Evolutionary conservation across 2,797 vertebrate genomes (phyloP).

Genomic region (Ctenopoma kingsleyae): DNA sequence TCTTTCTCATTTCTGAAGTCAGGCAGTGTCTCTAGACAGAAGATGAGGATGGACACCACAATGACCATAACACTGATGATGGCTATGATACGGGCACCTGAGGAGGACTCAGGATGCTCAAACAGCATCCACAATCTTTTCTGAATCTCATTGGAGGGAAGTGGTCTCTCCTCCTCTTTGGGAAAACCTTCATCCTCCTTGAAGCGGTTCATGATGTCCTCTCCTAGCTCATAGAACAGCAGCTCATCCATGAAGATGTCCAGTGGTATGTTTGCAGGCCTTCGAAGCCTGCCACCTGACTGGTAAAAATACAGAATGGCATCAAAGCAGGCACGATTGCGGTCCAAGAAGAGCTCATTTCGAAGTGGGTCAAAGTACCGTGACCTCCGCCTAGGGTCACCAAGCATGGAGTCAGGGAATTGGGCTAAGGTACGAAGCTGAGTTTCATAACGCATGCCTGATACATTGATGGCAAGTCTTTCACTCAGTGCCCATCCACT

Average conservation of each 20-base stretch:
- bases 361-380: slow-evolving; percentile 90
- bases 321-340: slow-evolving; percentile 92
- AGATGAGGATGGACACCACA: slow-evolving; percentile 93
- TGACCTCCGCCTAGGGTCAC: slow-evolving; percentile 86
- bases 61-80: slow-evolving; percentile 93
- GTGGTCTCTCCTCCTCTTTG: slow-evolving; percentile 81
- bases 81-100: slow-evolving; percentile 89
- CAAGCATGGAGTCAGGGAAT: slow-evolving; percentile 91
- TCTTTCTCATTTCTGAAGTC: slow-evolving; percentile 88
- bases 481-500: slow-evolving; percentile 76
- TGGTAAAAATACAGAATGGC: slow-evolving; percentile 95
- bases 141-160: slow-evolving; percentile 84
- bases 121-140: slow-evolving; percentile 90
- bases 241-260: slow-evolving; percentile 94
- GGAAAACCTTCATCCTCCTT: slow-evolving; percentile 91
- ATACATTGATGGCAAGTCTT: slow-evolving; percentile 92
- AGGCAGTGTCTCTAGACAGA: slow-evolving; percentile 93
- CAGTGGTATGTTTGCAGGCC: slow-evolving; percentile 89
- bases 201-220: slow-evolving; percentile 87
- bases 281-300: slow-evolving; percentile 89
- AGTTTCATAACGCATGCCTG: slow-evolving; percentile 92
- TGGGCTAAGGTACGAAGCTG: slow-evolving; percentile 88
- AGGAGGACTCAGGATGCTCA: slow-evolving; percentile 92
- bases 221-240: slow-evolving; percentile 90
- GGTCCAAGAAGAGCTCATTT: slow-evolving; percentile 92